Base-by-base conservation (phyloP, 2,888 invertebrate species). In the Auanema sp. region DNA sequence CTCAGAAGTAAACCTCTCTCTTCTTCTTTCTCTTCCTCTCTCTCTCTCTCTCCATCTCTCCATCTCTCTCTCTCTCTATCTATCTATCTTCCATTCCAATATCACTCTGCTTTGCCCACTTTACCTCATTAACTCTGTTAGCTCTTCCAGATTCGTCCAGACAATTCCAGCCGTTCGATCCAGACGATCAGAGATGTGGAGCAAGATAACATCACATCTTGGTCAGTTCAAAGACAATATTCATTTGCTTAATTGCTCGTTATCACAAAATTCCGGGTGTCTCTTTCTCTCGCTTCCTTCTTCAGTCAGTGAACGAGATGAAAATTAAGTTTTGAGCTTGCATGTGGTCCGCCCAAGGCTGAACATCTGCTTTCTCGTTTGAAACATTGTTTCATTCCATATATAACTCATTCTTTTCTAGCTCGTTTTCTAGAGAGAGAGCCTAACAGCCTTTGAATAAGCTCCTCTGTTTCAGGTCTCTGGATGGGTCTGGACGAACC, bases 141-240 rank as follows among this genome's bases (percentile, higher is more conserved):
- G 18, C 56, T 42, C 41, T 43, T 23, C 12, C 40, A 16, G 21
- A 23, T 52, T 52, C 24, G 53, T 23, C 23, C 52, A n/a, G 23
- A 23, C 18, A 16, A 52, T 52, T 52, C 23, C 52, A 52, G 33
- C 33, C 41, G 16, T 40, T n/a, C 2, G 14, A n/a, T 43, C 44
- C 16, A 52, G 43, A 52, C 43, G 52, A 42, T 53, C 43, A 23
- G 54, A 51, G 21, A 74, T 75, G 75, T 81, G 81, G 81, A 78
- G 75, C 69, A 81, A 81, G 65, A 71, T 81, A 58, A 79, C 81
- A 43, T 71, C 79, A 33, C 80, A 81, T 54, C 69, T 81, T 23
- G 77, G 81, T 72, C 42, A 68, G 75, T 64, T 53, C 14, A 8
- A 21, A 21, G 44, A 16, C 23, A 18, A 21, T 18, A n/a, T 47